phyloP scores from a whole-genome alignment of 2,797 vertebrate genomes.

The Vipera ursinii region DNA sequence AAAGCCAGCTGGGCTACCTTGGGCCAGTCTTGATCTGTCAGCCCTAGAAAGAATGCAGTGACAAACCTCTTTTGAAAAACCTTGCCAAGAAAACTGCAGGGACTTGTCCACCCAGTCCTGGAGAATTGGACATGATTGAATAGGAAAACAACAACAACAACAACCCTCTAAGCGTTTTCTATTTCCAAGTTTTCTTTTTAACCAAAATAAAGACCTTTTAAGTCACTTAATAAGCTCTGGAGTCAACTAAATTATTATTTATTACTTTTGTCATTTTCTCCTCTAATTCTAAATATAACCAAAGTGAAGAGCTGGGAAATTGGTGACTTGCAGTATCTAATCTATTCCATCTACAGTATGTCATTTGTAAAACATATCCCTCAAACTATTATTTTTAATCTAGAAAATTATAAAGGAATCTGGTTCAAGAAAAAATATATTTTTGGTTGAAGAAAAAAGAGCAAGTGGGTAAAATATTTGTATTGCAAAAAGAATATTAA shows the following conservation, averaged over 20 bases:
- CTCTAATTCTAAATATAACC: neutral
- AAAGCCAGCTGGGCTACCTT: neutral
- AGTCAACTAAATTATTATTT: neutral
- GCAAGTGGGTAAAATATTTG: neutral
- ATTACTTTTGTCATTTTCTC: neutral
- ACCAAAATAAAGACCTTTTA: neutral
- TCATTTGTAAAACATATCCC: neutral
- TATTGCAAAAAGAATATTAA: neutral
- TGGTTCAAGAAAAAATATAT: neutral
- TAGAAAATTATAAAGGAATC: neutral
- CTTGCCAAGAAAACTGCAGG: neutral
- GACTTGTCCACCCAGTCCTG: neutral
- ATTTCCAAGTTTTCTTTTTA: neutral
- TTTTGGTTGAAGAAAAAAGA: neutral
- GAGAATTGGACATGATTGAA: neutral
- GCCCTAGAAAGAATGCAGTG: neutral
- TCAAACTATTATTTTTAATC: neutral
- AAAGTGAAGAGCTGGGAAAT: neutral
- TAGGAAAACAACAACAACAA: neutral
- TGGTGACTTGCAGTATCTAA: neutral
- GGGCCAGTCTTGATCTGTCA: neutral
- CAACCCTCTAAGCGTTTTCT: neutral
- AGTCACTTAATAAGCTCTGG: neutral
- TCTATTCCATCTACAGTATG: neutral
- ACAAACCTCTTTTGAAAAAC: neutral